Base-by-base conservation (phyloP, 2,888 invertebrate genomes). In the Drosophila limbata region DNA sequence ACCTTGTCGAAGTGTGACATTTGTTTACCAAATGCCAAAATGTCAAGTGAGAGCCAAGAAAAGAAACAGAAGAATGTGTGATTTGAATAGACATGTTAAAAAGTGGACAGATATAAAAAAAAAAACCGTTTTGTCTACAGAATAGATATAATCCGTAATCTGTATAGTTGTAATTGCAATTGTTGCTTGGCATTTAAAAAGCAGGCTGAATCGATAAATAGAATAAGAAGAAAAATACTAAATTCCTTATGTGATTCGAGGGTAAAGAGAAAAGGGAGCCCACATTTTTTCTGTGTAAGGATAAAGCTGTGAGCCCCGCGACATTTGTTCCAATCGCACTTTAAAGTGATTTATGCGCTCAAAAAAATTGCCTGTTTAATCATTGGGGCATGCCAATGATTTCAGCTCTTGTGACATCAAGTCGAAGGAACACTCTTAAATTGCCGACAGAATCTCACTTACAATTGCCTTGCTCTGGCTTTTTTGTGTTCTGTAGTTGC, bases 331-430 rank as follows among this genome's bases (percentile, higher is more conserved):
- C 89, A 90, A 82, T 88, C 69, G 88, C 91, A 86, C 89, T 87
- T 85, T 69, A 73, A 86, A 89, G 92, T 91, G 91, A 92, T 91
- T 91, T 91, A 92, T 92, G 89, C 74, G 72, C 66, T 70, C 71
- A 70, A 68, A 81, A 35, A 81, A 77, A 79, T 68, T 69, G 65
- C 65, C 56, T 71, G 62, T 52, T 80, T 70, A 79, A 77, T 86
- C 73, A 62, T 50, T 65, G 65, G 50, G 65, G 69, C 72, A 76
- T 68, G 66, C 50, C 69, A 55, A 52, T 48, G 39, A 47, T 55
- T 31, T 35, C 42, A 15, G 50, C 47, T 17, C 45, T 45, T 37
- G 60, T 62, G 51, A 53, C 44, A 51, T 51, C 51, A 50, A 53
- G 53, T 53, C 42, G 19, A 53, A 40, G 55, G 10, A 44, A 11